Percentiles rank a stretch among this genome's conserved stretches.
Conservation (phyloP, 2,797 vertebrate genomes). For the Xerus rutilus region DNA sequence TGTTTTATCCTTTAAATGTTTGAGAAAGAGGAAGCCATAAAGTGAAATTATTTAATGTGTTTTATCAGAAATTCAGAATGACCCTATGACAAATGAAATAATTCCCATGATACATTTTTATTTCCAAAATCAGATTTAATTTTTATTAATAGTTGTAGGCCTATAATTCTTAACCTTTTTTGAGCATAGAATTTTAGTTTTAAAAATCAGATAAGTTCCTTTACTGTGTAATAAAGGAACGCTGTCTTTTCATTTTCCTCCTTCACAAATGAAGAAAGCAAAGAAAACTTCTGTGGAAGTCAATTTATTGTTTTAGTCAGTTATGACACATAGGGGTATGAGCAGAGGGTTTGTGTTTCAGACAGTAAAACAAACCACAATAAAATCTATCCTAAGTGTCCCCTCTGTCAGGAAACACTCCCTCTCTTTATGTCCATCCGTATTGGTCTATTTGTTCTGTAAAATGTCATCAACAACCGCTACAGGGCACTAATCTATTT, state of each 20-base stretch:
- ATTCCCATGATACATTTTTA: not conserved
- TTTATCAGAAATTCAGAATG: conserved; percentile 36
- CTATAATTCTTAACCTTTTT: not conserved
- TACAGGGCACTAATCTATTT: conserved; percentile 27
- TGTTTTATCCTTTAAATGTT: not conserved
- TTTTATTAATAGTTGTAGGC: not conserved
- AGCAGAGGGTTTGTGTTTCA: conserved; percentile 8
- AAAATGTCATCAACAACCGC: conserved; percentile 27
- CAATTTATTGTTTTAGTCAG: conserved; percentile 48
- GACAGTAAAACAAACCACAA: conserved; percentile 25
- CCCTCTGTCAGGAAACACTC: not conserved
- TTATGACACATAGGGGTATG: conserved; percentile 28
- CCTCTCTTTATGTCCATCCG: not conserved
- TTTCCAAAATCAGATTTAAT: conserved; percentile 20
- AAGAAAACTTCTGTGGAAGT: not conserved
- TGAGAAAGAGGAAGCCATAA: not conserved
- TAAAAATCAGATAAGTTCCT: not conserved
- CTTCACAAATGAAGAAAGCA: conserved; percentile 9
- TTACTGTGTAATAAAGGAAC: not conserved
- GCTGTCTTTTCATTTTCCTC: not conserved
- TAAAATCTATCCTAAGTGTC: not conserved
- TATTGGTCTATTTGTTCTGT: conserved; percentile 19
- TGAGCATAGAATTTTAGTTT: not conserved
- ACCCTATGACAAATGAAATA: not conserved
- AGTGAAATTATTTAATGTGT: conserved; percentile 1